phyloP scores from a whole-genome alignment of 2,888 invertebrate species.

The Philereme vetulata region DNA sequence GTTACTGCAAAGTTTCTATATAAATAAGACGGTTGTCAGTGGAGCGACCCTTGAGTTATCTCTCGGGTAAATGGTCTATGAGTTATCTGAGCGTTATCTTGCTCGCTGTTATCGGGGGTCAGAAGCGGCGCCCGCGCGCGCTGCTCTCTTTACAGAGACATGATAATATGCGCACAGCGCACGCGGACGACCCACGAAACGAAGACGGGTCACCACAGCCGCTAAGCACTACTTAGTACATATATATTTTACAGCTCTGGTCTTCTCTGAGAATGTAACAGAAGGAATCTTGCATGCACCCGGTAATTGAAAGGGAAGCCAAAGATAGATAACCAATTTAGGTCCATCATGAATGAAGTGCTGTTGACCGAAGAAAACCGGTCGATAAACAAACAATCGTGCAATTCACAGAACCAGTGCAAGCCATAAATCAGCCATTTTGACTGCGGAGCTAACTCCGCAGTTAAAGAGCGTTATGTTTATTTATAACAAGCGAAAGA shows the following conservation, averaged over 20 bases:
- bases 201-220: too few relatives aligned
- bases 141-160: constrained; percentile 60
- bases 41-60: constrained; percentile 49
- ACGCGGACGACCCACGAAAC: constrained; percentile 55
- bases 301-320: constrained; percentile 69
- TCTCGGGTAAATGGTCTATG: constrained; percentile 10
- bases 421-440: not conserved
- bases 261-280: constrained; percentile 9
- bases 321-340: constrained; percentile 71
- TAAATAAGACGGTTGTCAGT: constrained; percentile 46
- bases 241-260: not conserved
- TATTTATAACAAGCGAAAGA: too few relatives aligned
- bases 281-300: constrained; percentile 25
- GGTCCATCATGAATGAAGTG: constrained; percentile 59
- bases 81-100: constrained; percentile 55
- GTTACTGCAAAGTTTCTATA: constrained; percentile 29
- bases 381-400: constrained; percentile 34
- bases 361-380: constrained; percentile 62
- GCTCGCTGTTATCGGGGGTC: constrained; percentile 64
- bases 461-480: too few relatives aligned
- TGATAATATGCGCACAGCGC: constrained; percentile 61
- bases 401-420: constrained; percentile 12
- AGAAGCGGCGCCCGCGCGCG: constrained; percentile 62
- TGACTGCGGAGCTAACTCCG: not conserved
- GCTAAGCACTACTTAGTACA: too few relatives aligned